Percentiles rank a stretch among this genome's conserved stretches.
Conservation (phyloP, 92 coral and sea anemone genomes). For the Virgularia gustaviana region DNA sequence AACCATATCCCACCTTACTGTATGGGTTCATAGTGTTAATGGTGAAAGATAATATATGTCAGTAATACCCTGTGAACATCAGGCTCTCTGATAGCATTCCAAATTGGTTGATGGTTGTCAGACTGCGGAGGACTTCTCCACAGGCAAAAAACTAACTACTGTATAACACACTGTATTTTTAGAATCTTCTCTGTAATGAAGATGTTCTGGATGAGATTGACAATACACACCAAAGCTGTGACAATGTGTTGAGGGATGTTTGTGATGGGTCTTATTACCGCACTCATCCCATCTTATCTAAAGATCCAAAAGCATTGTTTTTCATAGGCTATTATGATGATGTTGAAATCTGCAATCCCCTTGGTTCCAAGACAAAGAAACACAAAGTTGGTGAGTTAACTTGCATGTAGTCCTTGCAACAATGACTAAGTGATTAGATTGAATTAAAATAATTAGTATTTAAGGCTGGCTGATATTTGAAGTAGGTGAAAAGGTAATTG, state of each 20-base stretch:
- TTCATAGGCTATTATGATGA: conserved; percentile 38
- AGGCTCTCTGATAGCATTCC: no score
- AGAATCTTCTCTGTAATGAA: conserved; percentile 18
- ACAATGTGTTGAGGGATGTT: background rate
- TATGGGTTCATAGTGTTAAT: no score
- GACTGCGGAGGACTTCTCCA: background rate
- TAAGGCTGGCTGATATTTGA: no score
- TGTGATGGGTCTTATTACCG: background rate
- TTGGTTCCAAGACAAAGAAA: conserved; percentile 34
- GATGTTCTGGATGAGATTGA: conserved; percentile 17
- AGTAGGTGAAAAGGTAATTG: no score
- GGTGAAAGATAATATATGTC: no score
- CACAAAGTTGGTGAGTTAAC: conserved; percentile 35
- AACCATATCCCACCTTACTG: no score
- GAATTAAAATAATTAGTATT: no score
- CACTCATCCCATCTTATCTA: conserved; percentile 20
- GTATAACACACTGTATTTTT: background rate
- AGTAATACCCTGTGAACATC: no score
- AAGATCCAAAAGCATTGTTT: conserved; percentile 36
- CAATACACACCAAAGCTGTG: background rate
- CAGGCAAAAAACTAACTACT: background rate
- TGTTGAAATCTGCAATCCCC: conserved; percentile 36
- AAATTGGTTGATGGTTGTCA: background rate
- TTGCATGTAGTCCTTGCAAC: background rate
- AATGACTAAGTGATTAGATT: no score